These are phyloP conservation scores for Ormyrus thymus DNA, from an alignment of 2,888 invertebrate species.

Conservation along the genomic window DNA sequence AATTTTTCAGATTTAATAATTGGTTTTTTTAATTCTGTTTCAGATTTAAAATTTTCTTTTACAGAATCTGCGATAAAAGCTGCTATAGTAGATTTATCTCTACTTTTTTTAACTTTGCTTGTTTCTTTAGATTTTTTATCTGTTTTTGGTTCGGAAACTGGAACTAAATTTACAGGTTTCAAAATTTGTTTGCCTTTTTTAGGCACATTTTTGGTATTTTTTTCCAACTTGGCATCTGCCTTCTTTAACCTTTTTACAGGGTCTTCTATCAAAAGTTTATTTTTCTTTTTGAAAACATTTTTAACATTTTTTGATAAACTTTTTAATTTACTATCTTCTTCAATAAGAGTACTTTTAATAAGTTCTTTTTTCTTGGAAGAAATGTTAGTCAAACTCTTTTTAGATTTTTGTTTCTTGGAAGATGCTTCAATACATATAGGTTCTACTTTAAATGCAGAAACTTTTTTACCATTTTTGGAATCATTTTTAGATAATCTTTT, in stretches of 20 bases:
- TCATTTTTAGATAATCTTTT: slow-evolving; percentile 26
- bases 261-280: neutral
- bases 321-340: slow-evolving; percentile 19
- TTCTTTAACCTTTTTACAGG: slow-evolving; percentile 1
- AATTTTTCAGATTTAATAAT: neutral
- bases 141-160: neutral
- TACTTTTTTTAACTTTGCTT: slow-evolving; percentile 12
- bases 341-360: slow-evolving; percentile 17
- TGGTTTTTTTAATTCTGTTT: neutral
- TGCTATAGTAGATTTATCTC: neutral
- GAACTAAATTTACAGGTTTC: neutral
- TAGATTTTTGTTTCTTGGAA: slow-evolving; percentile 10
- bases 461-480: slow-evolving; percentile 1
- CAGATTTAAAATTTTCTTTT: slow-evolving; percentile 7
- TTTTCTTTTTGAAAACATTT: neutral
- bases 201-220: neutral
- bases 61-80: no score
- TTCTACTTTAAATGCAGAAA: slow-evolving; percentile 1
- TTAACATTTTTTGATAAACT: neutral
- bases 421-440: neutral
- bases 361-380: slow-evolving; percentile 23
- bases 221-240: neutral
- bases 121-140: neutral
- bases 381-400: neutral
- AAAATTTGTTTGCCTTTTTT: neutral